These are phyloP conservation scores for Amphipoea lucens DNA, from an alignment of 2,888 invertebrate genomes.

Conservation along the genomic window DNA sequence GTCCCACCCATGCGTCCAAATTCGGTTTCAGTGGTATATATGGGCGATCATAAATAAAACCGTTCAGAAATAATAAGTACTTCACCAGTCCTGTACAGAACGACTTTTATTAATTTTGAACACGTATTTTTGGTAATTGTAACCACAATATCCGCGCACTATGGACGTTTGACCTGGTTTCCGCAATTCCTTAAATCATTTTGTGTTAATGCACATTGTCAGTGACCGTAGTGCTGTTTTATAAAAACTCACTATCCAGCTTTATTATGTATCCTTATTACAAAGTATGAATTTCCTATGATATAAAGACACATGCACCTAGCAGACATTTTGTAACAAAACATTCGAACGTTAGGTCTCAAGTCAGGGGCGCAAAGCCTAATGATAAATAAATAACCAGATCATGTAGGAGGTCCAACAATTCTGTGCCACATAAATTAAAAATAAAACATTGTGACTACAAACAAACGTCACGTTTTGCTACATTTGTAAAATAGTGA, in stretches of 20 bases:
- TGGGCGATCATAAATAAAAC: conserved; percentile 64
- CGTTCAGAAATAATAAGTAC: conserved; percentile 60
- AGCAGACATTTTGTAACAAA: conserved; percentile 16
- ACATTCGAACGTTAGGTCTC: neutral
- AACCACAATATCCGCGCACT: conserved; percentile 18
- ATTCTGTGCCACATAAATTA: conserved; percentile 53
- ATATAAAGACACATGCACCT: neutral
- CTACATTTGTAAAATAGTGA: conserved; percentile 68
- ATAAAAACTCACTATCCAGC: neutral
- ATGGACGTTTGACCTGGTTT: conserved; percentile 18
- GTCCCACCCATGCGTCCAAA: conserved; percentile 55
- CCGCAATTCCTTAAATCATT: conserved; percentile 17
- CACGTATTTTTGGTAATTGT: conserved; percentile 37
- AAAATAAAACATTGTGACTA: conserved; percentile 59
- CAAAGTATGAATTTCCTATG: too few relatives aligned
- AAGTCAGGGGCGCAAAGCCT: conserved; percentile 11
- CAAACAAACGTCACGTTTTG: conserved; percentile 67
- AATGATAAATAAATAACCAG: conserved; percentile 40
- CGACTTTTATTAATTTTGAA: conserved; percentile 54
- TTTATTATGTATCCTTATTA: neutral
- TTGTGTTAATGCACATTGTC: conserved; percentile 12
- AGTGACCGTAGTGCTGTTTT: conserved; percentile 5
- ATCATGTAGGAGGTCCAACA: conserved; percentile 39
- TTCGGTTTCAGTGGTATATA: conserved; percentile 60
- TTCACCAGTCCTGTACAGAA: conserved; percentile 39